Evolutionary conservation across 2,888 invertebrate genomes (phyloP).

Genomic region (Galerucella pusilla): DNA sequence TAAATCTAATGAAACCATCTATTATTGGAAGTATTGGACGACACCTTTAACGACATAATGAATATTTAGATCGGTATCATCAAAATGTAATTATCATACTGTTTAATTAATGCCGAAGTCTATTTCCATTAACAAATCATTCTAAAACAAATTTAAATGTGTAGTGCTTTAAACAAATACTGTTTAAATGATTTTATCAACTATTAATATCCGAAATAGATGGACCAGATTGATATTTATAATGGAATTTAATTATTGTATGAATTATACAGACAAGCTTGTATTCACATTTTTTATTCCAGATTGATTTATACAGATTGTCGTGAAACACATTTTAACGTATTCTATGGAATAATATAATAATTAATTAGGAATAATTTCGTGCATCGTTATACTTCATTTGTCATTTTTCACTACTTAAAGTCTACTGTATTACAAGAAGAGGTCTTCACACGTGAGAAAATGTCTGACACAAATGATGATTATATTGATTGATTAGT

Average conservation of each 20-base stretch:
- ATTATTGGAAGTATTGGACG: conserved; percentile 31
- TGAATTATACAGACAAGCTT: not conserved
- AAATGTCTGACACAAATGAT: no score
- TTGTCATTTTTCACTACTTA: no score
- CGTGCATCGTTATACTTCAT: no score
- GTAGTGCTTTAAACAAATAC: conserved; percentile 22
- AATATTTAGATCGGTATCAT: conserved; percentile 28
- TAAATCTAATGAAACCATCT: conserved; percentile 34
- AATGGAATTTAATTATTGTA: conserved; percentile 1
- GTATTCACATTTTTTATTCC: not conserved
- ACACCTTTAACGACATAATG: conserved; percentile 31
- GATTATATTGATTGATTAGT: no score
- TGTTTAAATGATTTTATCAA: conserved; percentile 25
- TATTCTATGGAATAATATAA: no score
- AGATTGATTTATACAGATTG: not conserved
- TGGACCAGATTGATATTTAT: conserved; percentile 12
- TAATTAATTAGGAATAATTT: no score
- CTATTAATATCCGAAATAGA: conserved; percentile 23
- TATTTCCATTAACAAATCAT: conserved; percentile 25
- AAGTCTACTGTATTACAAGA: no score
- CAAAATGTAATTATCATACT: conserved; percentile 21
- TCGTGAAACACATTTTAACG: not conserved
- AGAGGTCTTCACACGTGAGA: no score
- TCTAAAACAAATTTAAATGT: conserved; percentile 20
- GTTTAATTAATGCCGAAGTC: conserved; percentile 20